These are phyloP conservation scores for Gymnoscopelus microlampas DNA, from an alignment of 2,797 vertebrate species.

Conservation along the genomic window DNA sequence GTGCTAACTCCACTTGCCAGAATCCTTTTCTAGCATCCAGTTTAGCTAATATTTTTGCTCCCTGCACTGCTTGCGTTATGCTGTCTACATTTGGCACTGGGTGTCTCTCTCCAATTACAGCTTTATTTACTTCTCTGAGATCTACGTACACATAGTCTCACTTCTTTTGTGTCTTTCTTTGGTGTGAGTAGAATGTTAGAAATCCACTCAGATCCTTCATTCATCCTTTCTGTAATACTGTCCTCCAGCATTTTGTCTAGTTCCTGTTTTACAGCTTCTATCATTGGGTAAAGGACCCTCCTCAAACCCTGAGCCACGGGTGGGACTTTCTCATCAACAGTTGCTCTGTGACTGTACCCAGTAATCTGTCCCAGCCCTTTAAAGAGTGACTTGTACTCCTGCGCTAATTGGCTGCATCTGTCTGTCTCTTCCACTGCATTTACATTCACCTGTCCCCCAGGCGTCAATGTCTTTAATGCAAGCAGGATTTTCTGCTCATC, in stretches of 20 bases:
- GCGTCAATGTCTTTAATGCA: neutral
- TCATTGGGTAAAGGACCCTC: too few species aligned
- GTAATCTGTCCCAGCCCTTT: conserved; percentile 35
- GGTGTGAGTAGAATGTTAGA: too few species aligned
- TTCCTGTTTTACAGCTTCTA: too few species aligned
- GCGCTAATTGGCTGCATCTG: too few species aligned
- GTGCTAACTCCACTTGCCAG: conserved; percentile 19
- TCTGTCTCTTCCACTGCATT: too few species aligned
- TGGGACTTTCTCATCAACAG: conserved; percentile 27
- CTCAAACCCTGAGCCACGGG: neutral
- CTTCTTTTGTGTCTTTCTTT: conserved; percentile 1
- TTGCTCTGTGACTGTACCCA: conserved; percentile 30
- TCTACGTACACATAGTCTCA: conserved; percentile 16
- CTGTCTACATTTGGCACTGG: conserved; percentile 40
- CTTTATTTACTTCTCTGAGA: conserved; percentile 37
- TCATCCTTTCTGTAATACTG: conserved; percentile 35
- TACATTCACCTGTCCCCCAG: too few species aligned
- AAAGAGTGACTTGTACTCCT: conserved; percentile 22
- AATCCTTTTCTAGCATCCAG: conserved; percentile 25
- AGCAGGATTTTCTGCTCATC: conserved; percentile 15
- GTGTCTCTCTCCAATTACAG: conserved; percentile 31
- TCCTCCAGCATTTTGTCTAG: too few species aligned
- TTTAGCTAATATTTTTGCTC: conserved; percentile 33
- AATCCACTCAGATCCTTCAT: conserved; percentile 8
- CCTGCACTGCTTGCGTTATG: conserved; percentile 33